Percentiles rank a stretch among this genome's conserved stretches.
These are phyloP conservation scores for Phainopepla nitens DNA, from an alignment of 2,113 vertebrate species.

Conservation along the genomic window DNA sequence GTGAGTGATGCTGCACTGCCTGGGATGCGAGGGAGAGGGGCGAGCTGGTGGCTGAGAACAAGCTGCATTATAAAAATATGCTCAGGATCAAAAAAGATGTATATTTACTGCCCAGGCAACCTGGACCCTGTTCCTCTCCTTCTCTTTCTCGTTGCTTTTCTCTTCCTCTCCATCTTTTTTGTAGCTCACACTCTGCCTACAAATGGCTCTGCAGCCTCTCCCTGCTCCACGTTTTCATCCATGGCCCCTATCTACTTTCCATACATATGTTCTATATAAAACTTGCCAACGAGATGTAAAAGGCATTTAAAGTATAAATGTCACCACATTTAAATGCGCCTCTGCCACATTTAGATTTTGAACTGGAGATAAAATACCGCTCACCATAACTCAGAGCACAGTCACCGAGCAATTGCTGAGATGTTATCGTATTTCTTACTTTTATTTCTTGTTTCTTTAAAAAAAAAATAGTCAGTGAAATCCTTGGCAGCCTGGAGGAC, in stretches of 20 bases:
- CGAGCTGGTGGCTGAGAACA: not conserved
- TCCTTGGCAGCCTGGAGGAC: not conserved
- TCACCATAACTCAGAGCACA: not conserved
- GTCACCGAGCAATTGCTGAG: not conserved
- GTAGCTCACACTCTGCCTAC: not conserved
- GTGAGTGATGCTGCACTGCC: conserved; percentile 75
- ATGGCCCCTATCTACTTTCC: conserved; percentile 17
- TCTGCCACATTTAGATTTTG: conserved; percentile 62
- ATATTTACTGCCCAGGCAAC: not conserved
- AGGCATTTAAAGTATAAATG: conserved; percentile 70
- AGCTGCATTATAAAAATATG: not conserved
- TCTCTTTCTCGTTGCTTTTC: not conserved
- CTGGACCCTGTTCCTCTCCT: not conserved
- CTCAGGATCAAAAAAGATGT: not conserved
- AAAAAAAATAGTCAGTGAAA: not conserved
- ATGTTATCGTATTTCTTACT: conserved; percentile 51
- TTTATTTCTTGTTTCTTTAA: conserved; percentile 56
- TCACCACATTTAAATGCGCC: conserved; percentile 53
- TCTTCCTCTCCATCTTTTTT: not conserved
- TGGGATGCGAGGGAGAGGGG: accelerated
- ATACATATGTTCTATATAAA: conserved; percentile 64
- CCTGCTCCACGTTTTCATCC: not conserved
- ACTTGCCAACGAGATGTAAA: conserved; percentile 58
- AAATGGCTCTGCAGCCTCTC: not conserved
- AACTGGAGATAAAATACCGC: conserved; percentile 51